Evolutionary conservation across 2,113 vertebrate genomes (phyloP), one percentile per base, ranked within the genome.

Genomic region (Lamprotornis superbus): DNA sequence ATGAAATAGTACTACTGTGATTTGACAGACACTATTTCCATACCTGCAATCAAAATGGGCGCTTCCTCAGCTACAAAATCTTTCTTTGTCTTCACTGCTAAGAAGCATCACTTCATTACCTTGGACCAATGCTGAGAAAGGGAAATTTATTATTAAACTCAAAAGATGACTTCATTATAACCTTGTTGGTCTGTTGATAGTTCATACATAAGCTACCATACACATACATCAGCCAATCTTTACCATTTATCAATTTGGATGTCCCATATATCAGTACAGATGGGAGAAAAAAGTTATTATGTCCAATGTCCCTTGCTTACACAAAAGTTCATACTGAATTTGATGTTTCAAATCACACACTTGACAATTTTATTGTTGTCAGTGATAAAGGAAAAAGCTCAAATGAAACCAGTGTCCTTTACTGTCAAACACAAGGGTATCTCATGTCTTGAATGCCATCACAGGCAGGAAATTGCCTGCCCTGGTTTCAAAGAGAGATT

Each of bases 361-460:
- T 95, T 98, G 97, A 98, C 97, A 98, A 96, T 97, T 97, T 98
- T 97, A 97, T 97, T 98, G 95, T 97, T 97, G 96, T 93, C 95
- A 96, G 83, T 88, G 97, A 97, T 97, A 97, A 98, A 91, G 90
- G 75, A 90, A 87, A 97, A 89, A 94, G 52, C 91, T 95, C 87
- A 96, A 96, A 96, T 92, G 96, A 98, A 98, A 97, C 92, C 80
- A 89, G 60, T 10, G 97, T 97, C 98, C 97, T 98, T 97, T 96
- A 68, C 97, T 97, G 97, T 97, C 97, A 97, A 92, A 97, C 88
- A 94, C 97, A 98, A 98, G 98, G 98, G 87, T 97, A 97, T 97
- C 97, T 97, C 47, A 2, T 93, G 95, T 96, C 95, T 94, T 44
- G 59, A 95, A 96, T 97, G 95, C 93, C 93, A 96, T 96, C 94